Evolutionary conservation across 2,888 invertebrate genomes (phyloP).

Genomic region (Nymphalis c-album): DNA sequence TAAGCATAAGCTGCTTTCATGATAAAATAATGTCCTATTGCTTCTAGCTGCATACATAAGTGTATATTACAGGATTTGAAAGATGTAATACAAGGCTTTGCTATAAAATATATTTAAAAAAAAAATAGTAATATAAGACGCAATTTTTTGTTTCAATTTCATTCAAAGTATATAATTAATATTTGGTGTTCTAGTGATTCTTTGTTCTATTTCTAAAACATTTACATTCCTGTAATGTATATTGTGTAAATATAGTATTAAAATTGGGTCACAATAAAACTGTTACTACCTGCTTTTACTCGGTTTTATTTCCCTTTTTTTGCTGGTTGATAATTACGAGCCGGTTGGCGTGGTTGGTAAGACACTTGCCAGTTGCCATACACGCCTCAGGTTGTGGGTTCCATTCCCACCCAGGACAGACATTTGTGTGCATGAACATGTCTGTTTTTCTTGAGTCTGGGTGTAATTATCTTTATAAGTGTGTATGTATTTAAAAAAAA

Average conservation of each 20-base stretch:
- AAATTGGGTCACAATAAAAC: slow-evolving; percentile 73
- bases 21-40: not conserved
- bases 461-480: no score
- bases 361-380: no score
- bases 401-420: no score
- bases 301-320: slow-evolving; percentile 29
- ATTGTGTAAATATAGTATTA: slow-evolving; percentile 73
- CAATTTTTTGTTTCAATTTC: slow-evolving; percentile 1
- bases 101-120: not conserved
- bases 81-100: not conserved
- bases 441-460: no score
- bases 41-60: slow-evolving; percentile 10
- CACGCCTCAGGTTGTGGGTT: no score
- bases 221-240: slow-evolving; percentile 72
- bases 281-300: slow-evolving; percentile 52
- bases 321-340: no score
- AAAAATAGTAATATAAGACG: not conserved
- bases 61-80: slow-evolving; percentile 13
- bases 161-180: not conserved
- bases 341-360: no score
- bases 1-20: slow-evolving; percentile 7
- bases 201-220: slow-evolving; percentile 16
- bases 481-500: no score
- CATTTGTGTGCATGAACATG: no score
- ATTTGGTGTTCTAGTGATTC: slow-evolving; percentile 1